Evolutionary conservation across 2,113 vertebrate genomes (phyloP), one percentile per base, ranked within the genome.

Genomic region (Zootoca vivipara): DNA sequence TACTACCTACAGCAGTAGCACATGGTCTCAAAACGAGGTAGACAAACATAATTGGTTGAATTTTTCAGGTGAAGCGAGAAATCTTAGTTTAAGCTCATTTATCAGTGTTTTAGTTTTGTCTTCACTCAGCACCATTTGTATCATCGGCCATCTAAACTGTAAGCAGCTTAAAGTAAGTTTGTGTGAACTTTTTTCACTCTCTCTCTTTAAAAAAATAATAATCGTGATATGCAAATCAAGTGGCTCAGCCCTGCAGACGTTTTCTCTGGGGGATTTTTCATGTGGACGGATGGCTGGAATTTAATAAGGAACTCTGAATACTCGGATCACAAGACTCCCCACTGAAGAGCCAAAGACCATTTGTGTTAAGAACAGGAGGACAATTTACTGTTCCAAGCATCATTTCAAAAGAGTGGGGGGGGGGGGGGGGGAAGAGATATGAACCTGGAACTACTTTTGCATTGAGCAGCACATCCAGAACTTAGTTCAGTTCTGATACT

Each of bases 21-120:
- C 93, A 93, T 92, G 95, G 94, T 94, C 93, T 94, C 93, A 96
- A 94, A 96, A 96, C 97, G 98, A 99, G 98, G 98, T 98, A 99
- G 98, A 98, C 96, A 96, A 91, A 97, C 94, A 96, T 97, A 96
- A 96, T 62, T 86, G 38, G 85, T 67, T 86, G 85, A 38, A 78
- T 24, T 93, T 93, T 89, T 95, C 95, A 95, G 95, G 96, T 90
- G 92, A 93, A 96, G 93, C 91, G 94, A 15, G 81, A 96, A 88
- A 91, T 87, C 82, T 84, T 33, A 40, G 67, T 58, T 92, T 89
- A 93, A 78, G 40, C 40, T 94, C 93, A 26, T 20, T 89, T 77
- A 94, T 87, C 40, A 35, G 92, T 26, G 26, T 28, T 94, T 93
- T 18, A 62, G n/a, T 73, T 16, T 89, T 78, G 93, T 86, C 83